Evolutionary conservation across 2,797 vertebrate species (phyloP).

Genomic region (Pogonophryne albipinna): DNA sequence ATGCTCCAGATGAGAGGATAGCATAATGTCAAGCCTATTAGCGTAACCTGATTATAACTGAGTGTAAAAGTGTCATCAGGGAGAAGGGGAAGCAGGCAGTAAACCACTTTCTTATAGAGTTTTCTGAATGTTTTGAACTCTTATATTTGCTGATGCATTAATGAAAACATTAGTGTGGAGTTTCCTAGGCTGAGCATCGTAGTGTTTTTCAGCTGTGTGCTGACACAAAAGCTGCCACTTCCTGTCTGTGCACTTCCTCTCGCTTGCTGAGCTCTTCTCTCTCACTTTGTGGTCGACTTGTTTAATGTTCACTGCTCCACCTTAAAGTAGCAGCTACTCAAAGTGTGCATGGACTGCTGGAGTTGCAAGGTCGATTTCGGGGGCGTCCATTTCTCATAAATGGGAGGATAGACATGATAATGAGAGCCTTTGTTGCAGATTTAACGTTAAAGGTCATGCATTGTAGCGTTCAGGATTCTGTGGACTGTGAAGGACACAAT

Average conservation of each 20-base stretch:
- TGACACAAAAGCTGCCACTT: constrained; percentile 73
- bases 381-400: background rate
- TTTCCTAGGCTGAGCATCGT: constrained; percentile 9
- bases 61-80: background rate
- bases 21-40: background rate
- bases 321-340: constrained; percentile 17
- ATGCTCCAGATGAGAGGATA: background rate
- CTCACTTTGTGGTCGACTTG: constrained; percentile 44
- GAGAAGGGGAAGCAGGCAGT: background rate
- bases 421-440: constrained; percentile 21
- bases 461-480: background rate
- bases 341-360: background rate
- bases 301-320: constrained; percentile 35
- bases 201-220: constrained; percentile 41
- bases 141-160: background rate
- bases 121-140: background rate
- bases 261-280: constrained; percentile 27
- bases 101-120: background rate
- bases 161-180: background rate
- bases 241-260: constrained; percentile 82
- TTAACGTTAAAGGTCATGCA: constrained; percentile 17
- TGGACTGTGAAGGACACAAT: constrained; percentile 4
- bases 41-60: background rate
- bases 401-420: background rate
- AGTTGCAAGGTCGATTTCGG: constrained; percentile 3